phyloP scores from a whole-genome alignment of 2,888 invertebrate genomes.

The Anoncus sp. region DNA sequence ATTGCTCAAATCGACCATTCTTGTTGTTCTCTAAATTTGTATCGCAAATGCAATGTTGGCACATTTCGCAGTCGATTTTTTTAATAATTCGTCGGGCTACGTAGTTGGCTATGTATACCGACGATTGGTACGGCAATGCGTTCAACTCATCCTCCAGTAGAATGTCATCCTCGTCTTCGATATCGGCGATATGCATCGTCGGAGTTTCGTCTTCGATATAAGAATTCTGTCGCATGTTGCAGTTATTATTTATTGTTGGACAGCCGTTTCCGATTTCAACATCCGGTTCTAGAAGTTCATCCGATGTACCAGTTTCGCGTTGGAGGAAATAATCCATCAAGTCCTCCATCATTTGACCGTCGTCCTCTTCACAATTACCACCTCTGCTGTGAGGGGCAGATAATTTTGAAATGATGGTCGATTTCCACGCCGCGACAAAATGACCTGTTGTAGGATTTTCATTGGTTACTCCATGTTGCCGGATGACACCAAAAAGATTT shows the following conservation, averaged over 20 bases:
- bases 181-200: background rate
- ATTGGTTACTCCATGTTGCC: slow-evolving; percentile 18
- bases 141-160: background rate
- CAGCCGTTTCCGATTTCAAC: too few species aligned
- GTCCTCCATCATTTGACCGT: slow-evolving; percentile 1
- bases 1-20: too few species aligned
- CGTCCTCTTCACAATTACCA: slow-evolving; percentile 32
- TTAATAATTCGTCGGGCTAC: background rate
- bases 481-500: slow-evolving; percentile 28
- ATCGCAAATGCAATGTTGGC: background rate
- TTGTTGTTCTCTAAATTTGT: too few species aligned
- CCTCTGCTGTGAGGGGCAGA: slow-evolving; percentile 25
- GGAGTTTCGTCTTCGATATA: background rate
- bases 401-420: slow-evolving; percentile 4
- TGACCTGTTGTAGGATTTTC: slow-evolving; percentile 15
- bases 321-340: slow-evolving; percentile 4
- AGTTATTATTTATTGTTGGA: too few species aligned
- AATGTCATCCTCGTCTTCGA: background rate
- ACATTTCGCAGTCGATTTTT: background rate
- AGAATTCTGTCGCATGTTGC: background rate
- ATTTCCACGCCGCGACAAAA: slow-evolving; percentile 26
- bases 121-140: background rate
- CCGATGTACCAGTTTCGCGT: background rate
- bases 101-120: background rate
- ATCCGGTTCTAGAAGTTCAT: background rate